A percentile compares a stretch with the other conserved stretches of the same genome.
Evolutionary conservation across 1,140 invertebrate species (phyloP).

Genomic region (Zaprionus ornatus): DNA sequence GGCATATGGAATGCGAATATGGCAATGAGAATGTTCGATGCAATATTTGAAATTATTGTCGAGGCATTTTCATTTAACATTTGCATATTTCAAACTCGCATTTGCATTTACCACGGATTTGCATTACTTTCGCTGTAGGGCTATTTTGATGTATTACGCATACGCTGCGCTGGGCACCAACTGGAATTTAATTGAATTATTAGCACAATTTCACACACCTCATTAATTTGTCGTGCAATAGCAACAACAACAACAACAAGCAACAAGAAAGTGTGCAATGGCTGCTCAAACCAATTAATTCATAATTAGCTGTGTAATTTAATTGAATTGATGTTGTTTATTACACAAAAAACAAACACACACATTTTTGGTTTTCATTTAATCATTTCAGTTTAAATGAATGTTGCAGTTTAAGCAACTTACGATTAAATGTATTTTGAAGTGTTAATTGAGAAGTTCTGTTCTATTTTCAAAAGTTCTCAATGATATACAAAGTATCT

Average conservation of each 20-base stretch:
- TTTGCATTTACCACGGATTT: constrained; percentile 10
- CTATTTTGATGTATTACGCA: constrained; percentile 2
- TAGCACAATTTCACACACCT: constrained; percentile 35
- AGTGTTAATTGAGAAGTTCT: neutral
- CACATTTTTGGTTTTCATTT: neutral
- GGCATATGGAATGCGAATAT: constrained; percentile 16
- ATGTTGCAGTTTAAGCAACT: neutral
- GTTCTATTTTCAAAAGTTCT: neutral
- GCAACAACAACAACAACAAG: too few species aligned
- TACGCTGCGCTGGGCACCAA: constrained; percentile 1
- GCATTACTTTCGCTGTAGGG: constrained; percentile 9
- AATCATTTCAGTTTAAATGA: too few species aligned
- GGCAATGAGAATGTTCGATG: constrained; percentile 17
- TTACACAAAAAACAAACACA: neutral
- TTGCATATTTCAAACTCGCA: constrained; percentile 9
- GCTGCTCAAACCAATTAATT: constrained; percentile 42
- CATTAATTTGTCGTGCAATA: constrained; percentile 32
- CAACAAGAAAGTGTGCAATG: neutral
- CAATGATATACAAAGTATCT: neutral
- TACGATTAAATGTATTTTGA: neutral
- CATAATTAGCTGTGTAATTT: constrained; percentile 39
- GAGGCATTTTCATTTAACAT: constrained; percentile 23
- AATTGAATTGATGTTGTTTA: neutral
- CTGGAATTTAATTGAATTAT: constrained; percentile 43
- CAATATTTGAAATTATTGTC: constrained; percentile 31